These are phyloP conservation scores for Alexandromys fortis DNA, from an alignment of 2,113 vertebrate genomes.

Conservation along the genomic window DNA sequence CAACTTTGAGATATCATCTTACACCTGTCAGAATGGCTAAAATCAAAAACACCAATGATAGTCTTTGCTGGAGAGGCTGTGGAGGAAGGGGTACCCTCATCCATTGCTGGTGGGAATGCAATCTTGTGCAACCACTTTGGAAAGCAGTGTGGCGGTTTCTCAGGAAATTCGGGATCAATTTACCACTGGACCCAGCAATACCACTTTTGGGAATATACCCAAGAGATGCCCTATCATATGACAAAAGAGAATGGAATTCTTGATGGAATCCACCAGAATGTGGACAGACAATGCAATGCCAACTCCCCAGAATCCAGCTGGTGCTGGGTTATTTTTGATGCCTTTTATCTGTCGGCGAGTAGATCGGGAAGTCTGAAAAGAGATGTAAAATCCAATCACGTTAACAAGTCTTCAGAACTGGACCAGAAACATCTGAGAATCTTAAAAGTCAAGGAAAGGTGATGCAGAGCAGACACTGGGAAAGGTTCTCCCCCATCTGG, in stretches of 20 bases:
- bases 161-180: too few species aligned
- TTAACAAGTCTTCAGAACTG: conserved; percentile 22
- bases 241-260: background rate
- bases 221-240: too few species aligned
- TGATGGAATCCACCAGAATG: background rate
- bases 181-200: too few species aligned
- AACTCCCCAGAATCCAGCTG: conserved; percentile 23
- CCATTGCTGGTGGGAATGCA: too few species aligned
- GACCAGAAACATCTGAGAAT: conserved; percentile 1
- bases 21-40: too few species aligned
- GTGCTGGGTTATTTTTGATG: background rate
- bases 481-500: background rate
- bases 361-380: background rate
- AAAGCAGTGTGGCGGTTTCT: too few species aligned
- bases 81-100: too few species aligned
- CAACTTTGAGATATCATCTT: too few species aligned
- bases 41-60: too few species aligned
- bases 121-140: too few species aligned
- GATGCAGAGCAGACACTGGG: background rate
- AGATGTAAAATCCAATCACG: background rate
- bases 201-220: too few species aligned
- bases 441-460: conserved; percentile 8
- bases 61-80: too few species aligned
- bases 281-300: background rate
- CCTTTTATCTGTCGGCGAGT: background rate